Evolutionary conservation across 2,797 vertebrate genomes (phyloP).

Genomic region (Lacerta agilis): DNA sequence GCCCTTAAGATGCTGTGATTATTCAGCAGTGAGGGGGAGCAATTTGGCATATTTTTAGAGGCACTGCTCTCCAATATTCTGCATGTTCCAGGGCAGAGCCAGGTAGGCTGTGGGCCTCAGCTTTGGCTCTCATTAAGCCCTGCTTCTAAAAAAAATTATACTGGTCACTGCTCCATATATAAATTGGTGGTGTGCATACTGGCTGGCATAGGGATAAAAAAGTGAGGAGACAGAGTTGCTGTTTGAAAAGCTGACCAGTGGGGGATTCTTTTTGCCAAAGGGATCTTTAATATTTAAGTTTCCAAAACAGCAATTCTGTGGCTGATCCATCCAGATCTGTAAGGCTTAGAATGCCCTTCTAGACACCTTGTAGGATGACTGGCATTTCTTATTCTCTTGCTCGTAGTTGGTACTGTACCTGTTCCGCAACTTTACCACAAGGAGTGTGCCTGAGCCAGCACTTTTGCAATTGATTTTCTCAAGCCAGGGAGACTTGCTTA

Average conservation of each 20-base stretch:
- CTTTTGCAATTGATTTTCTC: slow-evolving; percentile 15
- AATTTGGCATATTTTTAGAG: neutral
- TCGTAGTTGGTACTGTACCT: slow-evolving; percentile 2
- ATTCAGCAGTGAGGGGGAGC: neutral
- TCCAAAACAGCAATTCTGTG: neutral
- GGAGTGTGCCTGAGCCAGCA: slow-evolving; percentile 15
- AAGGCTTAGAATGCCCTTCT: neutral
- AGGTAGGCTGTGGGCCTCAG: neutral
- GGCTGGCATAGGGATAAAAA: neutral
- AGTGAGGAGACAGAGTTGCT: neutral
- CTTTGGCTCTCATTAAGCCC: neutral
- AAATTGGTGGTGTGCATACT: neutral
- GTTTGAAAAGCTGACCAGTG: neutral
- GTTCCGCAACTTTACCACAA: slow-evolving; percentile 3
- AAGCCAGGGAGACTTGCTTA: slow-evolving; percentile 4
- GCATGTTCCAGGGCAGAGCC: neutral
- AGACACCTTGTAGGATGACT: slow-evolving; percentile 6
- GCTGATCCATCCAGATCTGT: neutral
- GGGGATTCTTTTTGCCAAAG: neutral
- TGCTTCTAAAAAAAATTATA: neutral
- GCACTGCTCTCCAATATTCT: neutral
- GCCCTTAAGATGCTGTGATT: neutral
- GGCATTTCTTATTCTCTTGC: slow-evolving; percentile 21
- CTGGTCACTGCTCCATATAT: neutral
- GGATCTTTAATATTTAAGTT: neutral